Evolutionary conservation across 2,888 invertebrate genomes (phyloP).

Genomic region (Neoitamus cyanurus): DNA sequence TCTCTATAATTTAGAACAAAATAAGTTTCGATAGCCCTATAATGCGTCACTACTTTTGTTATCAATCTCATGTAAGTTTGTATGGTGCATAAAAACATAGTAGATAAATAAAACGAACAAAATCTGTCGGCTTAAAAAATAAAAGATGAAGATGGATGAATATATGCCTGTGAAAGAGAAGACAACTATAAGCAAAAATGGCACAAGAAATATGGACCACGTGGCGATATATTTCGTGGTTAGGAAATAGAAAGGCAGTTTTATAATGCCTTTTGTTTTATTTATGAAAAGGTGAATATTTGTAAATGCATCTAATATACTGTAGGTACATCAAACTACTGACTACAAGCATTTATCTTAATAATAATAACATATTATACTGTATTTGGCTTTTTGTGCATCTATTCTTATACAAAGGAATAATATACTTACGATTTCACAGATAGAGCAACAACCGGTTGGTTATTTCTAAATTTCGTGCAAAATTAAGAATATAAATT

Average conservation of each 20-base stretch:
- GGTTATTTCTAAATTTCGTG: too few species aligned
- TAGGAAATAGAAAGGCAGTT: neutral
- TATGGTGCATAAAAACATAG: too few species aligned
- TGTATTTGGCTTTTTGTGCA: too few species aligned
- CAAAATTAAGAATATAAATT: too few species aligned
- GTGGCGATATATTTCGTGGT: neutral
- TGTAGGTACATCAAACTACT: neutral
- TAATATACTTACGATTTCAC: too few species aligned
- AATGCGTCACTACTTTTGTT: too few species aligned
- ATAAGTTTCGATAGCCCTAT: too few species aligned
- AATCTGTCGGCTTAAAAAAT: neutral
- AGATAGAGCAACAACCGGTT: too few species aligned
- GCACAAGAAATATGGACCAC: neutral
- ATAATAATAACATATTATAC: neutral
- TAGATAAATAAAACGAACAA: neutral
- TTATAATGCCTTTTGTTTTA: conserved; percentile 30
- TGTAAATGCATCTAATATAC: neutral
- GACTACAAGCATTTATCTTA: neutral
- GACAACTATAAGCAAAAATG: neutral
- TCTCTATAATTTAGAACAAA: too few species aligned
- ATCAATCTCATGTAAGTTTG: too few species aligned
- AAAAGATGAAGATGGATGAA: neutral
- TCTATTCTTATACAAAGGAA: too few species aligned
- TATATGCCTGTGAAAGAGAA: conserved; percentile 28
- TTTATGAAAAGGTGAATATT: neutral